Percentiles rank a stretch among this genome's conserved stretches.
phyloP scores from a whole-genome alignment of 1,140 invertebrate genomes.

The Drosophila sechellia region DNA sequence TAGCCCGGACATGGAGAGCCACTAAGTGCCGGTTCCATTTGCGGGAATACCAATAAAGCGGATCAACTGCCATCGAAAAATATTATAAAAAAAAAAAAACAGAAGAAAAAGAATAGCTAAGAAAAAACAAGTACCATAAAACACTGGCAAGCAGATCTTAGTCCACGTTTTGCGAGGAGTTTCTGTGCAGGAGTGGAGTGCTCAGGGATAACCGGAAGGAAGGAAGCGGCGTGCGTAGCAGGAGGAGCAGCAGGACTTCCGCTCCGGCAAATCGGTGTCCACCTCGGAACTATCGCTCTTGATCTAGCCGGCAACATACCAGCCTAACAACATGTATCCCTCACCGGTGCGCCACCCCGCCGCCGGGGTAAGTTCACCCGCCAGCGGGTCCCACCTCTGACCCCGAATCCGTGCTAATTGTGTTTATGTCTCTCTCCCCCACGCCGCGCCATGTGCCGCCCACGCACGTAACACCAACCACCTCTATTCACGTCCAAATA shows the following conservation, averaged over 20 bases:
- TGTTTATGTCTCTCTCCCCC: conserved; percentile 38
- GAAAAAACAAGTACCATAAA: conserved; percentile 59
- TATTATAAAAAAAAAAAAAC: conserved; percentile 16
- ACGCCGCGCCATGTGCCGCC: conserved; percentile 12
- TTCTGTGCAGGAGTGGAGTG: conserved; percentile 27
- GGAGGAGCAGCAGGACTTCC: conserved; percentile 24
- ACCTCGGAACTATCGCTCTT: conserved; percentile 31
- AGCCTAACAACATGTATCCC: conserved; percentile 79
- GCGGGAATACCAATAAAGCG: conserved; percentile 21
- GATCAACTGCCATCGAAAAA: conserved; percentile 37
- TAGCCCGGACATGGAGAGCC: conserved; percentile 43
- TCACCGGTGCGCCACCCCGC: conserved; percentile 84
- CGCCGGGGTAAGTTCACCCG: conserved; percentile 79
- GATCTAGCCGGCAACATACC: conserved; percentile 45
- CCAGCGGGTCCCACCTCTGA: conserved; percentile 4
- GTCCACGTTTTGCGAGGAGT: conserved; percentile 13
- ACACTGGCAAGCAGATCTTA: conserved; percentile 41
- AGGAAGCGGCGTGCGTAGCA: conserved; percentile 2
- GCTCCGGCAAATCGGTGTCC: conserved; percentile 33
- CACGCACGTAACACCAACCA: conserved; percentile 3
- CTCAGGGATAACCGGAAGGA: conserved; percentile 37
- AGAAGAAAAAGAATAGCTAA: not conserved
- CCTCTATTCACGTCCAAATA: conserved; percentile 79
- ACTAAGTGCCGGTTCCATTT: conserved; percentile 40
- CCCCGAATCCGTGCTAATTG: conserved; percentile 57